Evolutionary conservation across 2,888 invertebrate species (phyloP), one percentile per base, ranked within the genome.

Genomic region (Sinotaia quadrata): DNA sequence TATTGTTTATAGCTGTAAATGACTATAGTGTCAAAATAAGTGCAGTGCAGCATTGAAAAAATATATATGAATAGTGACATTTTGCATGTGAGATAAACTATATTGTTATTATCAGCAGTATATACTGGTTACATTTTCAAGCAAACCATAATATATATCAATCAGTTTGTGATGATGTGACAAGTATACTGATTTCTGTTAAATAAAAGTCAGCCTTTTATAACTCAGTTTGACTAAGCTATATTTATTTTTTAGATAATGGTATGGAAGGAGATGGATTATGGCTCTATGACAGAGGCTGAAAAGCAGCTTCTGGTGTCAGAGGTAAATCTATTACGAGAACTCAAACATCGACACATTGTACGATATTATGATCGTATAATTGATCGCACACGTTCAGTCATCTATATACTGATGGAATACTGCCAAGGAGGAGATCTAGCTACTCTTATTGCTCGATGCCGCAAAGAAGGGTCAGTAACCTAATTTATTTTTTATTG

Each of bases 241-340:
- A 18, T 15, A 57, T 21, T n/a, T n/a, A 18, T 21, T 37, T 62
- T 52, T 5, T 51, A 87, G 87, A 74, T 87, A 2, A 90, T 89
- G 78, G 91, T 91, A 2, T 92, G 92, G 92, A 92, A 92, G 84
- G 91, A 91, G 52, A 88, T 92, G 77, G 90, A 91, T 79, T 92
- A 91, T 79, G 91, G 91, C 54, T 87, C 89, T 57, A 87, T 91
- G 85, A 88, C 89, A 65, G 91, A 91, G 72, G 84, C 87, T 4
- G 90, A 91, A 73, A 91, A 91, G 78, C 89, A 91, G 81, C 87
- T 90, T 83, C 80, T 92, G 18, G 89, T 91, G 41, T 90, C 90
- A 0, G 91, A 91, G 82, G 91, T 91, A 29, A 90, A 90, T 74
- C 85, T 91, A 29, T 84, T 91, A 34, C 88, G 91, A 21, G 89